Base-by-base conservation (phyloP, 2,888 invertebrate species). In the Amaurobius ferox region DNA sequence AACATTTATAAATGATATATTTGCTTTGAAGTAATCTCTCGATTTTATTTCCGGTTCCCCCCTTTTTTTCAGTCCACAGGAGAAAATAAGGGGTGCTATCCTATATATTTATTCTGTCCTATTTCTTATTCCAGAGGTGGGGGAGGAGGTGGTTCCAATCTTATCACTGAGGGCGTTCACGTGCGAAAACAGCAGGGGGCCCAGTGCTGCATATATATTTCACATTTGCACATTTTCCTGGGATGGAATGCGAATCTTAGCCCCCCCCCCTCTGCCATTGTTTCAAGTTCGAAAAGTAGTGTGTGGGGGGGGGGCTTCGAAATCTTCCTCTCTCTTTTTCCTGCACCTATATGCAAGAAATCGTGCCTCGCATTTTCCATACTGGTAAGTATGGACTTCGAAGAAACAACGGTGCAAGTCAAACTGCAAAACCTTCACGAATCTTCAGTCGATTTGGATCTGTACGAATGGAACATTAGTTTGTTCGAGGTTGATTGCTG, bases 161-260 rank as follows among this genome's bases (percentile, higher is more conserved):
- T 85, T 85, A 85, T 85, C 83, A 85, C 72, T 26, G 64, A 67
- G 61, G 62, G 83, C 83, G 77, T 78, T 85, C 83, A 78, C 83
- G 83, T 85, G 83, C 83, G 77, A 85, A 83, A 85, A 77, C 67
- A 85, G 83, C 29, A 39, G 74, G 74, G 19, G 74, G n/a, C 30
- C 81, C 81, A 74, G 72, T n/a, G 76, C 83, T 78, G 83, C 83
- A 85, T 85, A 78, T 77, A 85, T 77, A 85, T 85, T 85, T 85
- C 77, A 72, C 83, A 78, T 85, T 77, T 77, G 83, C 83, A 85
- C 83, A 77, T 85, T 85, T 78, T 78, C 39, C 73, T 62, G 72
- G 74, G 67, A 3, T 35, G 77, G 71, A 85, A 85, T 85, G 83
- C 77, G 83, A 78, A 85, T 85, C 83, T 62, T 68, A 81, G 67